A percentile compares a stretch with the other conserved stretches of the same genome.
phyloP scores from a whole-genome alignment of 2,888 invertebrate species.

The Drosophila neutralis region DNA sequence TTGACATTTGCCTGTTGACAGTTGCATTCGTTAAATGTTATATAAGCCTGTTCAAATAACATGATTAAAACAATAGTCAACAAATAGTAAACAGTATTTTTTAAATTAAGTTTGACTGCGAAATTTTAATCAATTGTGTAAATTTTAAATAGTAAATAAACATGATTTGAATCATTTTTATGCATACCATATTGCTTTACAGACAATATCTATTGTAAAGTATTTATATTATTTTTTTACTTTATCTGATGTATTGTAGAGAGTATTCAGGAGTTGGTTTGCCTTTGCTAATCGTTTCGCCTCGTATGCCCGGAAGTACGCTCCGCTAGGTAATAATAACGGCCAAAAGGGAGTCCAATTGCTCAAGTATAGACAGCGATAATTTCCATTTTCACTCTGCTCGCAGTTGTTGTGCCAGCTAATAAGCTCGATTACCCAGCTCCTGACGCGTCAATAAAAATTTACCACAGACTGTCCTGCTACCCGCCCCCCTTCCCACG shows the following conservation, averaged over 20 bases:
- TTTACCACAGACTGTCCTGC: slow-evolving; percentile 55
- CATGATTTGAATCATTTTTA: background rate
- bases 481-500: too few species aligned
- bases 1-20: background rate
- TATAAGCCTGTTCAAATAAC: accelerated
- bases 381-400: slow-evolving; percentile 6
- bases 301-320: slow-evolving; percentile 40
- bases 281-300: background rate
- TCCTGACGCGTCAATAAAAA: slow-evolving; percentile 65
- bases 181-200: background rate
- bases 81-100: background rate
- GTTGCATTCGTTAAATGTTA: background rate
- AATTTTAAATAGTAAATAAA: background rate
- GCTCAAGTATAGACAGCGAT: slow-evolving; percentile 24
- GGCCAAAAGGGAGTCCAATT: slow-evolving; percentile 28
- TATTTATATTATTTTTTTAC: background rate
- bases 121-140: background rate
- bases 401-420: slow-evolving; percentile 31
- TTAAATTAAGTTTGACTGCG: background rate
- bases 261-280: slow-evolving; percentile 22
- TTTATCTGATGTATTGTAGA: background rate
- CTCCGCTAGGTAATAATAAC: slow-evolving; percentile 66
- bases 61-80: background rate
- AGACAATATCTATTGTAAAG: background rate
- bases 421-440: slow-evolving; percentile 73